Evolutionary conservation across 2,113 vertebrate species (phyloP).

Genomic region (Shinisaurus crocodilurus): DNA sequence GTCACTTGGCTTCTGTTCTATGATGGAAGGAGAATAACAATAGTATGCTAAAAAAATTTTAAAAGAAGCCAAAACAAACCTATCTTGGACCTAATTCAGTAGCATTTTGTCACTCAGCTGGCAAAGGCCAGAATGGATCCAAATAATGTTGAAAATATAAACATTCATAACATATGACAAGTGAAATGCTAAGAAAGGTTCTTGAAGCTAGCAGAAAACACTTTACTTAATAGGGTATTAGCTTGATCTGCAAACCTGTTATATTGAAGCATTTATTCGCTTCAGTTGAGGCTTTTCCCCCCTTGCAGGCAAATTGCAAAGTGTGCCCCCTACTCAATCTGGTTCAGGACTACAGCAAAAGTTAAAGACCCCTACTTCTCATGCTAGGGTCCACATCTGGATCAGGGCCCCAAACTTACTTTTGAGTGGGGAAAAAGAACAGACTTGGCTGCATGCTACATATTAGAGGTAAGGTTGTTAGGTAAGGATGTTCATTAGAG

Average conservation of each 20-base stretch:
- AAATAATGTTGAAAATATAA: neutral
- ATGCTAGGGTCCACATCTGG: too few relatives aligned
- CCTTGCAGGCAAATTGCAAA: neutral
- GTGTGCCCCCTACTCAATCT: neutral
- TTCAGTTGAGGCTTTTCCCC: neutral
- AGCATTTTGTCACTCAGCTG: neutral
- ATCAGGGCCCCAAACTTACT: too few relatives aligned
- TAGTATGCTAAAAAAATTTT: too few relatives aligned
- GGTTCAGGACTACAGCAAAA: neutral
- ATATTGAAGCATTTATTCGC: neutral
- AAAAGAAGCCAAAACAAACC: neutral
- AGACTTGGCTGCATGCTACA: neutral
- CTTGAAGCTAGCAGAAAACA: neutral
- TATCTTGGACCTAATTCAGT: neutral
- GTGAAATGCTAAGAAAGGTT: neutral
- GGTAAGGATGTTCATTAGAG: too few relatives aligned
- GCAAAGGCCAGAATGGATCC: neutral
- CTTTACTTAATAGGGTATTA: neutral
- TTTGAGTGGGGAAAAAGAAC: neutral
- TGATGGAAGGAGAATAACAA: neutral
- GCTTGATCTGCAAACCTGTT: neutral
- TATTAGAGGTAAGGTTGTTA: neutral
- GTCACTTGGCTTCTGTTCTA: neutral
- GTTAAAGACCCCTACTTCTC: neutral
- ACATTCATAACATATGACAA: neutral